Evolutionary conservation across 2,888 invertebrate genomes (phyloP).

Genomic region (Dryadula phaetusa): DNA sequence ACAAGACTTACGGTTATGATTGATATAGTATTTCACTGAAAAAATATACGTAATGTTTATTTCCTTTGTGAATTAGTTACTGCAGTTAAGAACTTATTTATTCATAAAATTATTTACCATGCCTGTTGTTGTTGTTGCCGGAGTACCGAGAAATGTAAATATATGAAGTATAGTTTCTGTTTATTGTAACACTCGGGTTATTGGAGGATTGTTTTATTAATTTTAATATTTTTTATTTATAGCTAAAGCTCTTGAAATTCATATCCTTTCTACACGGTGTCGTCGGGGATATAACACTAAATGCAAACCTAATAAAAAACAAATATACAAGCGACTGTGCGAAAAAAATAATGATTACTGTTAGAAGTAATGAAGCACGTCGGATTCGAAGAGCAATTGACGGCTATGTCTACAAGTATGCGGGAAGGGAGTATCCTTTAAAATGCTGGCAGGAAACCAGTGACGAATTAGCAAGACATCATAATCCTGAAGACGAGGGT

Average conservation of each 20-base stretch:
- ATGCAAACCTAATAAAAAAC: neutral
- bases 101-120: constrained; percentile 22
- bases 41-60: neutral
- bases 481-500: neutral
- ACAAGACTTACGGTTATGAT: no score
- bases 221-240: no score
- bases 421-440: constrained; percentile 19
- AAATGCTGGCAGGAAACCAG: constrained; percentile 27
- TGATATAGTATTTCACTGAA: no score
- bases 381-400: constrained; percentile 19
- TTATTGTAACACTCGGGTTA: no score
- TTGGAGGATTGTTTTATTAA: no score
- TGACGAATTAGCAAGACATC: neutral
- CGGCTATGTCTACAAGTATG: constrained; percentile 16
- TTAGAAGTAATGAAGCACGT: constrained; percentile 27
- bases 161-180: neutral
- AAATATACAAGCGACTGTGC: constrained; percentile 2
- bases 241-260: constrained; percentile 14
- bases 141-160: constrained; percentile 43
- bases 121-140: constrained; percentile 34
- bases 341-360: constrained; percentile 26
- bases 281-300: constrained; percentile 13
- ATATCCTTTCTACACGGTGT: constrained; percentile 13
- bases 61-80: neutral
- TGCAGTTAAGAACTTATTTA: neutral